Percentiles rank a stretch among this genome's conserved stretches.
Conservation (phyloP, 1,140 invertebrate genomes). For the Brachionus manjavacas region DNA sequence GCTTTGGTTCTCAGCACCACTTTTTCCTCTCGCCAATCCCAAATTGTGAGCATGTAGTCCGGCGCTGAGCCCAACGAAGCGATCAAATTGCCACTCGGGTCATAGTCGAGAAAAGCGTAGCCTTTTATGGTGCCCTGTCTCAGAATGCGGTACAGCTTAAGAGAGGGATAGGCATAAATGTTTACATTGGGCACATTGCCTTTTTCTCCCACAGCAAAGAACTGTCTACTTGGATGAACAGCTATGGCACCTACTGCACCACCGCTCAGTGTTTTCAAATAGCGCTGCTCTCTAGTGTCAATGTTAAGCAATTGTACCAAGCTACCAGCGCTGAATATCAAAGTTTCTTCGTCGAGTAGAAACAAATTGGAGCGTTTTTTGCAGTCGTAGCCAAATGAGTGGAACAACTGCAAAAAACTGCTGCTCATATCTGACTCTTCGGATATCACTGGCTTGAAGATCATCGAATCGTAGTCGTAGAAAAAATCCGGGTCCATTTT, state of each 20-base stretch:
- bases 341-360: conserved; percentile 66
- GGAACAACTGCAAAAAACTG: conserved; percentile 49
- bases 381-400: conserved; percentile 71
- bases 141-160: conserved; percentile 69
- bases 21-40: conserved; percentile 72
- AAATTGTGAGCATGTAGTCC: conserved; percentile 78
- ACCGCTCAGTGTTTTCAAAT: conserved; percentile 67
- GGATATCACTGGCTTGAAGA: conserved; percentile 49
- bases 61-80: conserved; percentile 76
- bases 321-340: conserved; percentile 75
- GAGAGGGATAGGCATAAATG: conserved; percentile 73
- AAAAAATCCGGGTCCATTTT: conserved; percentile 48
- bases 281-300: conserved; percentile 61
- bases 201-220: conserved; percentile 73
- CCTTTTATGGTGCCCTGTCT: conserved; percentile 67
- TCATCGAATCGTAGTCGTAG: conserved; percentile 51
- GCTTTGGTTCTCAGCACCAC: conserved; percentile 73
- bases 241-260: conserved; percentile 74
- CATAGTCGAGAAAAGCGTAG: conserved; percentile 73
- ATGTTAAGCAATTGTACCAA: conserved; percentile 72
- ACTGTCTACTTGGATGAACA: conserved; percentile 67
- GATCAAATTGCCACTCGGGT: conserved; percentile 70
- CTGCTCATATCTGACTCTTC: conserved; percentile 51
- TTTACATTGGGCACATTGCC: conserved; percentile 68
- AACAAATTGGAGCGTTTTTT: conserved; percentile 72